phyloP scores from a whole-genome alignment of 2,113 vertebrate species.

The Calyptomena viridis region DNA sequence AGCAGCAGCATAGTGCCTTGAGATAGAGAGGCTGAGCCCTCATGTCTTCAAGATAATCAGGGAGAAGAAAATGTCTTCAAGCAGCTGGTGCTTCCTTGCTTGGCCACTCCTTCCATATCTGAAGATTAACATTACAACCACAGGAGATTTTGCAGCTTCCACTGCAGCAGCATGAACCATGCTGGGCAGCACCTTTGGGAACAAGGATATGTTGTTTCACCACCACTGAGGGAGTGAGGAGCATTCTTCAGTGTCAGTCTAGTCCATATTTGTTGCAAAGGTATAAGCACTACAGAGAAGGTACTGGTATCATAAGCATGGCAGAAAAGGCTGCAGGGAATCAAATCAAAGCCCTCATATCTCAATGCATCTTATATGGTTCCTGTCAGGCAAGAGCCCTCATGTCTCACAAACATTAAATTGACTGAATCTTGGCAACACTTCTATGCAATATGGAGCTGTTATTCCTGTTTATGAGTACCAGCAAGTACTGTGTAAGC shows the following conservation, averaged over 20 bases:
- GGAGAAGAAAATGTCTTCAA: background rate
- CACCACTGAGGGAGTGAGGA: background rate
- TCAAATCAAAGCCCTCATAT: background rate
- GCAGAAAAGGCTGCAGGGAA: background rate
- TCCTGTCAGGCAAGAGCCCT: background rate
- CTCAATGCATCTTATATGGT: background rate
- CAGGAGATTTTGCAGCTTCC: background rate
- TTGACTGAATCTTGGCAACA: background rate
- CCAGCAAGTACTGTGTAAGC: background rate
- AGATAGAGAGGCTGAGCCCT: background rate
- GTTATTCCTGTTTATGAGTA: background rate
- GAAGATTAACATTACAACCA: background rate
- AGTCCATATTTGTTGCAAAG: background rate
- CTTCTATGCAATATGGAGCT: background rate
- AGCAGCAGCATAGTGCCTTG: background rate
- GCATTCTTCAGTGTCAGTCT: background rate
- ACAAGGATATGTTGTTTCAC: background rate
- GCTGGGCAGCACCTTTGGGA: background rate
- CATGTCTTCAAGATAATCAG: background rate
- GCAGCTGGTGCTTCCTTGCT: background rate
- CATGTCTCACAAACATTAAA: background rate
- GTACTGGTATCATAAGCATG: background rate
- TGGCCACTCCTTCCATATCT: background rate
- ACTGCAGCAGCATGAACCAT: background rate
- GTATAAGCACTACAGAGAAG: background rate